A percentile compares a stretch with the other conserved stretches of the same genome.
These are phyloP conservation scores for Oxyteleia sp. DNA, from an alignment of 2,888 invertebrate genomes.

Conservation along the genomic window DNA sequence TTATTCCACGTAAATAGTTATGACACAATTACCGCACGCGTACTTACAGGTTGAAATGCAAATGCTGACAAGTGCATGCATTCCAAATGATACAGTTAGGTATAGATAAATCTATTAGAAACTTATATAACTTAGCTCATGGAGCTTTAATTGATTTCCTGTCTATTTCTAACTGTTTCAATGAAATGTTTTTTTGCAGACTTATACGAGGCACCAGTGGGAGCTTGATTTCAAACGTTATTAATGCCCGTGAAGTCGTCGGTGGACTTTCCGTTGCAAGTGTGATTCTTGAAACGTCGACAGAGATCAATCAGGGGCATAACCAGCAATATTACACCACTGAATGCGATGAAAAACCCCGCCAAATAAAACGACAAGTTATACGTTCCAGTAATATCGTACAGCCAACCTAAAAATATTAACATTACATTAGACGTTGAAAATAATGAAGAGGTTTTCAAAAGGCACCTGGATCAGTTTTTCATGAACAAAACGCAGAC, in stretches of 20 bases:
- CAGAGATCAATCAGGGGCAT: slow-evolving; percentile 85
- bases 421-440: neutral
- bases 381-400: slow-evolving; percentile 93
- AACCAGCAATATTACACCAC: slow-evolving; percentile 90
- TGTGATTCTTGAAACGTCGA: slow-evolving; percentile 77
- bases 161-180: slow-evolving; percentile 61
- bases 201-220: slow-evolving; percentile 66
- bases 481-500: too few relatives aligned
- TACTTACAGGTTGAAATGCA: slow-evolving; percentile 37
- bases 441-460: too few relatives aligned
- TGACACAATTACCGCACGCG: slow-evolving; percentile 43
- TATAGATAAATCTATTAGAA: slow-evolving; percentile 32
- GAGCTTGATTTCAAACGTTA: slow-evolving; percentile 80
- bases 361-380: slow-evolving; percentile 94
- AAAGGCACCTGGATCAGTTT: too few relatives aligned
- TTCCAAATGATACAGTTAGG: slow-evolving; percentile 52
- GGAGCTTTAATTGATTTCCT: slow-evolving; percentile 35
- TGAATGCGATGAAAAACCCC: slow-evolving; percentile 93
- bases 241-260: slow-evolving; percentile 82
- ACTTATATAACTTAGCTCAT: slow-evolving; percentile 35
- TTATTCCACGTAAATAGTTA: too few relatives aligned
- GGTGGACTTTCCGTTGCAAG: slow-evolving; percentile 74
- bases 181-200: slow-evolving; percentile 61
- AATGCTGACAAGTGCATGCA: slow-evolving; percentile 32
- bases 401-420: slow-evolving; percentile 91